Evolutionary conservation across 1,140 invertebrate genomes (phyloP).

Genomic region (Gerris buenoi): DNA sequence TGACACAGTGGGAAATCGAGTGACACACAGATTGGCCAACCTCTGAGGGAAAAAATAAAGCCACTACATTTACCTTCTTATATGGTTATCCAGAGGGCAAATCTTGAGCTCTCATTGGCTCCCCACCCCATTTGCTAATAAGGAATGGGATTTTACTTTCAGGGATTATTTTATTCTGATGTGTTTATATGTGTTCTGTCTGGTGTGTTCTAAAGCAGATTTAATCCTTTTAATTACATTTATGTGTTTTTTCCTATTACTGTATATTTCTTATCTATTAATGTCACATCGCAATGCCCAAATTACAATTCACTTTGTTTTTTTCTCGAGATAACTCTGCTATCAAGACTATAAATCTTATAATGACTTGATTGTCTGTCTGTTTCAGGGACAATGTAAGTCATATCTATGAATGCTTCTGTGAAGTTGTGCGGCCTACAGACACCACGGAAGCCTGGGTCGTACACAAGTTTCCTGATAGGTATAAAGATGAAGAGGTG

Average conservation of each 20-base stretch:
- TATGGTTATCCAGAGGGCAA: too few species aligned
- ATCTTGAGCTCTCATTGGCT: too few species aligned
- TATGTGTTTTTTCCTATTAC: background rate
- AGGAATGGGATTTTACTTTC: too few species aligned
- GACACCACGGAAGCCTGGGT: slow-evolving; percentile 45
- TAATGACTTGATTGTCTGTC: too few species aligned
- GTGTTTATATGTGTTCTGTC: background rate
- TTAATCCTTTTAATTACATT: background rate
- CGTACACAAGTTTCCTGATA: slow-evolving; percentile 57
- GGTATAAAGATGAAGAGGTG: slow-evolving; percentile 56
- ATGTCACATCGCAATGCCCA: background rate
- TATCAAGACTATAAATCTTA: too few species aligned
- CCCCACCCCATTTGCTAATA: too few species aligned
- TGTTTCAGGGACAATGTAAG: slow-evolving; percentile 61
- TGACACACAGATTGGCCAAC: too few species aligned
- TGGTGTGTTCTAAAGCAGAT: background rate
- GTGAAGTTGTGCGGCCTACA: slow-evolving; percentile 53
- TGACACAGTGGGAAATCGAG: too few species aligned
- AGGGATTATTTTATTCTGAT: too few species aligned
- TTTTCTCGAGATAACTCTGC: too few species aligned
- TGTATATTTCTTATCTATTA: background rate
- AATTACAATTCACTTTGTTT: background rate
- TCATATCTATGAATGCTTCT: slow-evolving; percentile 68
- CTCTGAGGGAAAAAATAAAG: too few species aligned
- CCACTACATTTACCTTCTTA: too few species aligned